phyloP scores from a whole-genome alignment of 2,888 invertebrate genomes.

The Barypeithes pellucidus region DNA sequence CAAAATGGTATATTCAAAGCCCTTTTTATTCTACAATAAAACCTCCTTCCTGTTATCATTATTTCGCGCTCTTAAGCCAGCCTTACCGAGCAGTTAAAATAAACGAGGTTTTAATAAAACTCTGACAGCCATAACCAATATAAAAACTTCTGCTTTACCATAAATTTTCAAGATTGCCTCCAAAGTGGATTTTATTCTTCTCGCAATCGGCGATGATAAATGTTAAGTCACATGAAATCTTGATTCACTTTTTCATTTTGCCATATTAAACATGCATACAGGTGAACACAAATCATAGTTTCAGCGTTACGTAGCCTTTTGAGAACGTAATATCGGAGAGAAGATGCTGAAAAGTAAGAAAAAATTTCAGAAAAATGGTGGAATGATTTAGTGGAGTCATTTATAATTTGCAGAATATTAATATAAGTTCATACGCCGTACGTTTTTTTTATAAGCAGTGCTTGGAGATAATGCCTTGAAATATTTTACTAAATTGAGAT shows the following conservation, averaged over 20 bases:
- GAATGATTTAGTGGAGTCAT: conserved; percentile 51
- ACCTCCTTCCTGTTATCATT: conserved; percentile 12
- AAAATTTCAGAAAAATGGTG: conserved; percentile 37
- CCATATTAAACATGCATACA: conserved; percentile 63
- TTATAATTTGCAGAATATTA: conserved; percentile 44
- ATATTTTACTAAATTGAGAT: conserved; percentile 26
- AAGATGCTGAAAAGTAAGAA: conserved; percentile 45
- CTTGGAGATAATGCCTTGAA: conserved; percentile 10
- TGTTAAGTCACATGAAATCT: conserved; percentile 60
- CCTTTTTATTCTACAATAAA: conserved; percentile 19
- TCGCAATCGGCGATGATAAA: conserved; percentile 59
- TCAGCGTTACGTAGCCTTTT: conserved; percentile 37
- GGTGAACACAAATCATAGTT: conserved; percentile 61
- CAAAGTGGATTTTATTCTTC: conserved; percentile 58
- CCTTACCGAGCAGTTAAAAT: conserved; percentile 34
- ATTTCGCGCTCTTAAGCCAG: conserved; percentile 11
- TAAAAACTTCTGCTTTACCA: conserved; percentile 50
- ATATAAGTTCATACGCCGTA: conserved; percentile 19
- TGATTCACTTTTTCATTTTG: conserved; percentile 62
- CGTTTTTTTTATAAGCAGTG: not conserved
- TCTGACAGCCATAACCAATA: conserved; percentile 50
- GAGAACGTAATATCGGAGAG: conserved; percentile 47
- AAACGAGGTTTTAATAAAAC: conserved; percentile 51
- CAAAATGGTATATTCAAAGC: not conserved
- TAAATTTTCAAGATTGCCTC: conserved; percentile 53